Base-by-base conservation (phyloP, 2,113 vertebrate genomes). In the Illadopsis cleaveri region DNA sequence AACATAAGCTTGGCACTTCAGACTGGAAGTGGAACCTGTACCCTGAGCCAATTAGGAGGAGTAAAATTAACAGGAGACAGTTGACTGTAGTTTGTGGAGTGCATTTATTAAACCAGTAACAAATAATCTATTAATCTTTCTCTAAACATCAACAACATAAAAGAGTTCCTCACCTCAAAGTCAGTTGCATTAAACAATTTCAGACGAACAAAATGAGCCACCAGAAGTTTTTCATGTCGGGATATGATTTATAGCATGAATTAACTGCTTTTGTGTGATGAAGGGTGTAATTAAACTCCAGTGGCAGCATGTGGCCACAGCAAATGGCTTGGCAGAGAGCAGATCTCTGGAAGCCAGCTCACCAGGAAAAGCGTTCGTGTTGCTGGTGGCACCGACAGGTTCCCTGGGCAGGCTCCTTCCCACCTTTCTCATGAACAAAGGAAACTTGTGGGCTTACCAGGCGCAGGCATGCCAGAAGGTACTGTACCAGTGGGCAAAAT, bases 51-150 rank as follows among this genome's bases (percentile, higher is more conserved):
- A 77, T 97, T 94, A 98, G 90, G 81, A 65, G 73, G 73, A 62
- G 56, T 78, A 48, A 96, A 91, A 86, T 18, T 42, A 97, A 93
- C 42, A 79, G 86, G 35, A 61, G 82, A 40, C 85, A 56, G 81
- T 22, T 90, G 65, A 80, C 45, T 62, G 72, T 48, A 92, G 88
- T 78, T 70, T 71, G 64, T 23, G 20, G 35, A 40, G 50, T 45
- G 48, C 57, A 61, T 75, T 91, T 94, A 87, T 97, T 95, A 95
- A 82, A 87, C 71, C 51, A 82, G 89, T 25, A 83, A 83, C 95
- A 97, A 96, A 94, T 94, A 90, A 91, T 93, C 89, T 91, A 92
- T 94, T 95, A 92, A 97, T 97, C 94, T 95, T 88, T 82, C 57
- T 60, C 79, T 69, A 68, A 96, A 91, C 90, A 80, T 78, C 87